Evolutionary conservation across 2,797 vertebrate genomes (phyloP).

Genomic region (Acanthurus tractus): DNA sequence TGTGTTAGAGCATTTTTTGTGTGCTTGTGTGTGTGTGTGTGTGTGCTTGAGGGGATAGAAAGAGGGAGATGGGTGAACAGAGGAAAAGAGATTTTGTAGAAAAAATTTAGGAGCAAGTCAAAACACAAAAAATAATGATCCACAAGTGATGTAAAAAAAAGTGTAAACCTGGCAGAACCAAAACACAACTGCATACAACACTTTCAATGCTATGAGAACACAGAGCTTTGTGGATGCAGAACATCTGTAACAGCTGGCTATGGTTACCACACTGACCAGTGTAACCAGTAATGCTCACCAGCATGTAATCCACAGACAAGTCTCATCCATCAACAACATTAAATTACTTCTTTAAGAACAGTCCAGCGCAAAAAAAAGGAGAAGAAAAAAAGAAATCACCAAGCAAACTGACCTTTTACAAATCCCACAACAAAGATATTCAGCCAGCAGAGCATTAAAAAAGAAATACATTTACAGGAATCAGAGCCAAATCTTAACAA

Average conservation of each 20-base stretch:
- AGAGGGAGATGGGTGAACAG: neutral
- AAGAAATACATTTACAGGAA: neutral
- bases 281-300: neutral
- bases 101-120: neutral
- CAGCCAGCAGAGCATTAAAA: too few species aligned
- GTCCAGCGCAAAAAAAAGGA: neutral
- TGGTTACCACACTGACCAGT: neutral
- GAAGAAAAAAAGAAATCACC: neutral
- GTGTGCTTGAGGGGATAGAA: conserved; percentile 2
- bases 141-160: neutral
- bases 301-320: neutral
- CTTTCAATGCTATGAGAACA: neutral
- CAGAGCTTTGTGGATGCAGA: neutral
- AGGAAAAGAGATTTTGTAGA: neutral
- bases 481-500: neutral
- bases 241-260: neutral
- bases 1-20: neutral
- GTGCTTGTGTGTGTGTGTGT: neutral
- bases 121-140: neutral
- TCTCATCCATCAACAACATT: neutral
- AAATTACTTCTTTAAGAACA: neutral
- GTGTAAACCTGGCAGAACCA: neutral
- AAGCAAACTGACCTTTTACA: neutral
- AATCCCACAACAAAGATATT: neutral
- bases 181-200: neutral